Conservation (phyloP, 2,113 vertebrate species). For the Urocynchramus pylzowi region DNA sequence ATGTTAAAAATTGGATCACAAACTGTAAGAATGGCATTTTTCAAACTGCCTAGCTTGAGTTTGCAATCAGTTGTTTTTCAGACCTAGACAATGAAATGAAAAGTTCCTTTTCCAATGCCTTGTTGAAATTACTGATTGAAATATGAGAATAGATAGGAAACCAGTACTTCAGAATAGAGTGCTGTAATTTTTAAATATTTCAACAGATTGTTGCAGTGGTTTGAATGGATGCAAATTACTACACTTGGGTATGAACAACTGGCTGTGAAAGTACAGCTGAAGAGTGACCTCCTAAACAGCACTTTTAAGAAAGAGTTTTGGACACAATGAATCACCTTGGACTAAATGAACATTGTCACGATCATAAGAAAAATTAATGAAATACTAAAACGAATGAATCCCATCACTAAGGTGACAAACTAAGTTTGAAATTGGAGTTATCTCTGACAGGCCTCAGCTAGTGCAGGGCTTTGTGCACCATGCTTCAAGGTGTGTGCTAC, state of each 20-base stretch:
- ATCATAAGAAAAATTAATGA: background rate
- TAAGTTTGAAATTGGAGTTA: background rate
- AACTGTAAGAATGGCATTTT: background rate
- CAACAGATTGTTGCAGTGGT: background rate
- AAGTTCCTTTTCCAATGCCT: background rate
- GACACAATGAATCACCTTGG: background rate
- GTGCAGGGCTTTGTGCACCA: background rate
- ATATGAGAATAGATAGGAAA: background rate
- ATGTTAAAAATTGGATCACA: background rate
- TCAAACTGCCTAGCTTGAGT: background rate
- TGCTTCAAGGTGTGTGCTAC: rapidly evolving
- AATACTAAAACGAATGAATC: background rate
- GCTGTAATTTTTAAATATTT: background rate
- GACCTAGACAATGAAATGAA: background rate
- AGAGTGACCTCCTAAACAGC: background rate
- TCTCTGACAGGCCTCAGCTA: background rate
- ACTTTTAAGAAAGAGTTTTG: background rate
- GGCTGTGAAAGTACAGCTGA: background rate
- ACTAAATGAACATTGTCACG: background rate
- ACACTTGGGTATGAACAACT: background rate
- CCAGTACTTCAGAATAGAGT: background rate
- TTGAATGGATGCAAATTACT: background rate
- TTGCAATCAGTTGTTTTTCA: background rate
- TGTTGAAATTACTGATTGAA: background rate
- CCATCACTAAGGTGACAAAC: background rate